Evolutionary conservation across 30 jellyfish, hydroid and myxozoan genomes (phyloP), one percentile per base, ranked within the genome.

Genomic region (Pelagia noctiluca): DNA sequence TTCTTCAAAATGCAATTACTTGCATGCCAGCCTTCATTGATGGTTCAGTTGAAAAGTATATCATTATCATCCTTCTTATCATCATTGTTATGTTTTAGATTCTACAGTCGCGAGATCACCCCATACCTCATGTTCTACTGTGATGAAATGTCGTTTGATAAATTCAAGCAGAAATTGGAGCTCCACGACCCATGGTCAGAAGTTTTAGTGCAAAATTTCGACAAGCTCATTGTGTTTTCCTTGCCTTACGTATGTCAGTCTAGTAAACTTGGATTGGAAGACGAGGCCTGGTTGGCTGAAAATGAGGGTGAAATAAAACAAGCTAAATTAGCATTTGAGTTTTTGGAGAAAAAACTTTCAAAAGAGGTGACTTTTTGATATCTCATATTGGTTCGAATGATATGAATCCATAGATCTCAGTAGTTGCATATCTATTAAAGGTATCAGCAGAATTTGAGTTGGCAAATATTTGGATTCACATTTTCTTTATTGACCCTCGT

Each of bases 241-340:
- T 35, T 82, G 63, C 92, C 92, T 18, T 82, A 66, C 80, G 92
- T 86, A 21, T 68, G 85, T 34, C 92, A 82, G 30, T 3, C 68
- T 52, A 19, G 26, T 2, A 78, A 75, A 32, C 11, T 30, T 19
- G 82, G 75, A 0, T 16, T 13, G 7, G 82, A 78, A 62, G 89
- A 78, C 19, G 80, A 78, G 2, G 75, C 46, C 0, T 34, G 18
- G 1, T 10, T 50, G 24, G 79, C 60, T 12, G 92, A 69, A 54
- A 26, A 46, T 35, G 92, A 82, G 36, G 53, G n/a, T 13, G 80
- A 69, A 26, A 82, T 36, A 30, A 54, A 69, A 25, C 74, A 71
- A 37, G 92, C 86, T 24, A 82, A 69, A 28, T 49, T 68, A 18
- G 92, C 92, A 18, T 82, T 68, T 38, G 92, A 82, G 72, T 82